Evolutionary conservation across 1,140 invertebrate species (phyloP).

Genomic region (Cydia pomonella): DNA sequence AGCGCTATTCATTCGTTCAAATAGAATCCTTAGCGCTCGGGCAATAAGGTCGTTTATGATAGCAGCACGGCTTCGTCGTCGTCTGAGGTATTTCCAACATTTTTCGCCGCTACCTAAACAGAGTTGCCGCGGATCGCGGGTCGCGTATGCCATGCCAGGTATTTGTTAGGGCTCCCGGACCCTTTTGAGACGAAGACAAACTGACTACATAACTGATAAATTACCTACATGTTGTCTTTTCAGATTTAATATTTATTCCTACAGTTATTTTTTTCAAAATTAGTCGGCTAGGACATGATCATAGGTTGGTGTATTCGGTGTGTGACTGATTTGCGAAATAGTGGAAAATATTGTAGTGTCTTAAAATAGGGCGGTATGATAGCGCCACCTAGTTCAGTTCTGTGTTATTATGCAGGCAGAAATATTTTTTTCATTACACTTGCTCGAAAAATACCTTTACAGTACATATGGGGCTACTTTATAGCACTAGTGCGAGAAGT

Average conservation of each 20-base stretch:
- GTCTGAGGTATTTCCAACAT: slow-evolving; percentile 71
- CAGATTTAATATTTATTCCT: neutral
- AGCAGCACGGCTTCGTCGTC: slow-evolving; percentile 55
- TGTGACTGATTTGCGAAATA: neutral
- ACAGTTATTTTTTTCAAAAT: neutral
- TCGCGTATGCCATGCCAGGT: slow-evolving; percentile 59
- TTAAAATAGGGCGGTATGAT: no score
- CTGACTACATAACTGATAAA: neutral
- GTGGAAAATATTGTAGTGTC: no score
- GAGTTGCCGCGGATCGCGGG: slow-evolving; percentile 45
- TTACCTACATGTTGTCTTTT: slow-evolving; percentile 26
- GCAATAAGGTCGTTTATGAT: slow-evolving; percentile 49
- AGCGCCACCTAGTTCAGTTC: no score
- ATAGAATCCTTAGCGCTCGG: slow-evolving; percentile 42
- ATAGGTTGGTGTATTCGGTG: neutral
- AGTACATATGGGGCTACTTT: no score
- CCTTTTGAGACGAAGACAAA: slow-evolving; percentile 12
- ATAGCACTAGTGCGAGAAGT: no score
- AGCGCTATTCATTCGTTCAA: slow-evolving; percentile 37
- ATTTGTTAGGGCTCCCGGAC: slow-evolving; percentile 66
- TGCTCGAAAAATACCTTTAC: no score
- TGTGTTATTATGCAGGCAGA: no score
- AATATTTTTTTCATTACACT: no score
- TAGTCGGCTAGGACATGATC: neutral
- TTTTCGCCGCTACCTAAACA: slow-evolving; percentile 51